These are phyloP conservation scores for Morinoia aosen DNA, from an alignment of 2,888 invertebrate species.

Conservation along the genomic window DNA sequence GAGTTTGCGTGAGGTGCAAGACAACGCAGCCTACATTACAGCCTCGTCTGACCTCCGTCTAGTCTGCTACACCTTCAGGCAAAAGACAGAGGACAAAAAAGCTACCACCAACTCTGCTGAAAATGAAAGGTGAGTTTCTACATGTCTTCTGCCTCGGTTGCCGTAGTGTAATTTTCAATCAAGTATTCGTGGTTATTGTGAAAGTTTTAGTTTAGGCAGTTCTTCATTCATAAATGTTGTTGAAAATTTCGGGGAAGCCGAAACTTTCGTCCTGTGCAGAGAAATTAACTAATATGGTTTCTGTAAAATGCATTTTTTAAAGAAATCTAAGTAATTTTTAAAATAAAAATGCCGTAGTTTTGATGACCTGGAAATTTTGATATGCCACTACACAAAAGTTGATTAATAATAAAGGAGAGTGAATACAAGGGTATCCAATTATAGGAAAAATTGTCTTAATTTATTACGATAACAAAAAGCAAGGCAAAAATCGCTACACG, in stretches of 20 bases:
- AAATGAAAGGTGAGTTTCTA: neutral
- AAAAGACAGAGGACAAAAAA: neutral
- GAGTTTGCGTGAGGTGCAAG: neutral
- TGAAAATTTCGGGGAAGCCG: neutral
- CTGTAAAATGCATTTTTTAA: too few species aligned
- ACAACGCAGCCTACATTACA: neutral
- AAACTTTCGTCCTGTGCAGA: too few species aligned
- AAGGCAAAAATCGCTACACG: too few species aligned
- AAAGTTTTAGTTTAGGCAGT: neutral
- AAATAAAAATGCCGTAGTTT: too few species aligned
- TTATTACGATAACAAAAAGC: too few species aligned
- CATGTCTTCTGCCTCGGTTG: neutral
- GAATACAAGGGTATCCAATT: too few species aligned
- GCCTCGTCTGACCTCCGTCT: neutral
- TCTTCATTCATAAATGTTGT: neutral
- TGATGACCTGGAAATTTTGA: too few species aligned
- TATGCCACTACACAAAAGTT: too few species aligned
- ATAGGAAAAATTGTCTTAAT: too few species aligned
- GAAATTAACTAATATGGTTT: too few species aligned
- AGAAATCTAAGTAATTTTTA: too few species aligned
- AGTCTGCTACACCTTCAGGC: neutral
- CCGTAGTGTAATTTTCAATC: neutral
- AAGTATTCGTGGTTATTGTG: neutral
- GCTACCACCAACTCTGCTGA: neutral
- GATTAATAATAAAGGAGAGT: too few species aligned